Percentiles rank a stretch among this genome's conserved stretches.
Conservation (phyloP, 2,797 vertebrate genomes). For the Epinephelus awoara region DNA sequence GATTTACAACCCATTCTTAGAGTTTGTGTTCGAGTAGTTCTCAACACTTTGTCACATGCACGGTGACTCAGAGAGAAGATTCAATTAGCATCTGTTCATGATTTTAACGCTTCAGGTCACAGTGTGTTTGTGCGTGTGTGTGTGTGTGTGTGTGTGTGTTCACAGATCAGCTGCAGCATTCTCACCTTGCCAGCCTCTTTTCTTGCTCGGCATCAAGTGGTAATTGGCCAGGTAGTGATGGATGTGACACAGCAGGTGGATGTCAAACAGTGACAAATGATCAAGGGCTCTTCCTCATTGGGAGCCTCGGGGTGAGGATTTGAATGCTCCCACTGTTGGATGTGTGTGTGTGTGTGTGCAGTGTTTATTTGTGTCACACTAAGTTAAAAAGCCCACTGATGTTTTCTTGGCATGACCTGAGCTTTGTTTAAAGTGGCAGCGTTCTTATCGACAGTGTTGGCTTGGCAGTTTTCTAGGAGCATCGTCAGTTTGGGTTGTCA, state of each 20-base stretch:
- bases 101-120: conserved; percentile 53
- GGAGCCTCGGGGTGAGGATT: conserved; percentile 3
- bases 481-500: neutral
- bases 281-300: conserved; percentile 13
- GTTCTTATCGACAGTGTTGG: neutral
- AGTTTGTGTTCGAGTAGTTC: conserved; percentile 19
- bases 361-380: neutral
- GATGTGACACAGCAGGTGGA: conserved; percentile 65
- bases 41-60: conserved; percentile 59
- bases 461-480: neutral
- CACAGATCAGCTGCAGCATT: conserved; percentile 28
- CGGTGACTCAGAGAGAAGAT: conserved; percentile 54
- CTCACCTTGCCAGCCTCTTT: conserved; percentile 49
- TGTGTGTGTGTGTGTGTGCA: neutral
- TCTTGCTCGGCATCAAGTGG: conserved; percentile 42
- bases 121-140: conserved; percentile 27
- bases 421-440: neutral
- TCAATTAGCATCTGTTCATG: conserved; percentile 59
- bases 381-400: neutral
- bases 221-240: conserved; percentile 70
- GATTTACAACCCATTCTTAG: conserved; percentile 36
- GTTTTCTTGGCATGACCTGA: neutral
- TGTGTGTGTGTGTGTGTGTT: conserved; percentile 17
- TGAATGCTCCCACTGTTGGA: conserved; percentile 1
- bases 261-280: conserved; percentile 63